Evolutionary conservation across 2,888 invertebrate species (phyloP).

Genomic region (Prosopocoilus inquinatus): DNA sequence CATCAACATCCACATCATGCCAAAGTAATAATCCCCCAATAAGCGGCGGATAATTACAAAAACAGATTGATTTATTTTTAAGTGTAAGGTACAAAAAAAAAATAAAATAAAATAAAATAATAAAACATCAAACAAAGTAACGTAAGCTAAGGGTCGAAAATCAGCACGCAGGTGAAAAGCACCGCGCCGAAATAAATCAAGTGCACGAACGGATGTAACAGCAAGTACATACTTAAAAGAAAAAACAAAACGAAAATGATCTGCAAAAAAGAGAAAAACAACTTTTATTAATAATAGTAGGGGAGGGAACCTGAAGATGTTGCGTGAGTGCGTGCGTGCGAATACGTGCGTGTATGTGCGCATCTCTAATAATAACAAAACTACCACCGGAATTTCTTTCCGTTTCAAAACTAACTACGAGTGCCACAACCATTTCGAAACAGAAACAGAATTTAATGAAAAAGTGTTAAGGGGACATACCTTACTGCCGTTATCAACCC

Average conservation of each 20-base stretch:
- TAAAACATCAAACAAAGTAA: conserved; percentile 9
- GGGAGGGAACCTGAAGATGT: too few species aligned
- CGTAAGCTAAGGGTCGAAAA: neutral
- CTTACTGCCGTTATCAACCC: conserved; percentile 85
- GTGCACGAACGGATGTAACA: conserved; percentile 39
- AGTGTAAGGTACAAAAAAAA: neutral
- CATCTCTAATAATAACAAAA: too few species aligned
- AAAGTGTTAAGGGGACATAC: conserved; percentile 52
- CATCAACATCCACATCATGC: too few species aligned
- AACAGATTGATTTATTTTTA: too few species aligned
- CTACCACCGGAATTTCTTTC: too few species aligned
- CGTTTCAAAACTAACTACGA: neutral
- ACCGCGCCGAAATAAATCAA: conserved; percentile 36
- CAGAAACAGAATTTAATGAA: neutral
- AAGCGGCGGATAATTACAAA: too few species aligned
- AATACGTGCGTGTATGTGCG: too few species aligned
- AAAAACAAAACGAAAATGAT: conserved; percentile 30
- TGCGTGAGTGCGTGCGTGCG: too few species aligned
- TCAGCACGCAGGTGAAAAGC: conserved; percentile 14
- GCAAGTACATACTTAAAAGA: conserved; percentile 41
- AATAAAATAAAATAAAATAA: neutral
- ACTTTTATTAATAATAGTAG: neutral
- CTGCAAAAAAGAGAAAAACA: conserved; percentile 28
- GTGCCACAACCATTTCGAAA: neutral
- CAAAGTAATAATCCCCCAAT: too few species aligned